A percentile compares a stretch with the other conserved stretches of the same genome.
Conservation (phyloP, 1,140 invertebrate species). For the Lepidostoma basale region DNA sequence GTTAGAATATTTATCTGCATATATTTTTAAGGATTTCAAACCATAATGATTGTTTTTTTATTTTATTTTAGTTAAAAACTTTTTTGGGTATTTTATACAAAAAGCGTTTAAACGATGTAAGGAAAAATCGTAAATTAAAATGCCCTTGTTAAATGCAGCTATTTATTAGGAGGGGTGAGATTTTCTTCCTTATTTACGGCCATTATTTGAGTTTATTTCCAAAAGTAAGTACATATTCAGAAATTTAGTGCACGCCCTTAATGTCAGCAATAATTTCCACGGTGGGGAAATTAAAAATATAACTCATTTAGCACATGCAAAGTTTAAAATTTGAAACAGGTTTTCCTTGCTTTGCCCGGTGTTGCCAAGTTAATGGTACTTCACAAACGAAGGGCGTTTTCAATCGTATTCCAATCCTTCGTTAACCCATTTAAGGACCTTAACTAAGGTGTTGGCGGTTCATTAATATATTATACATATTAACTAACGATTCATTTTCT, state of each 20-base stretch:
- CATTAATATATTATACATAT: no score
- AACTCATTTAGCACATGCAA: conserved; percentile 15
- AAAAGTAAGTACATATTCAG: not conserved
- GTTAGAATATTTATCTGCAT: no score
- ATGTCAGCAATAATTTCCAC: conserved; percentile 18
- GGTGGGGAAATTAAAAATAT: conserved; percentile 30
- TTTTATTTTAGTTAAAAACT: not conserved
- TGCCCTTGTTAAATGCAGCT: conserved; percentile 34
- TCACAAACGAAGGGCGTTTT: no score
- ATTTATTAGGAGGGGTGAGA: conserved; percentile 15
- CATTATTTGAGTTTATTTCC: conserved; percentile 23
- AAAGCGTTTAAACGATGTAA: not conserved
- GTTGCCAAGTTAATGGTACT: no score
- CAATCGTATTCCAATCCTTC: no score
- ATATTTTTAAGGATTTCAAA: no score
- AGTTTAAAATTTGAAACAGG: no score
- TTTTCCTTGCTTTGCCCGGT: no score
- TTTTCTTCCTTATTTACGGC: conserved; percentile 35
- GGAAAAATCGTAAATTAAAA: conserved; percentile 22
- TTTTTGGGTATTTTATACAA: not conserved
- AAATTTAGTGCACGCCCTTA: not conserved
- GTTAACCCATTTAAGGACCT: no score
- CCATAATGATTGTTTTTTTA: not conserved
- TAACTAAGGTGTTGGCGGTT: no score
- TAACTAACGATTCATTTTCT: no score